phyloP scores from a whole-genome alignment of 1,140 invertebrate species.

The Ceratina australensis region DNA sequence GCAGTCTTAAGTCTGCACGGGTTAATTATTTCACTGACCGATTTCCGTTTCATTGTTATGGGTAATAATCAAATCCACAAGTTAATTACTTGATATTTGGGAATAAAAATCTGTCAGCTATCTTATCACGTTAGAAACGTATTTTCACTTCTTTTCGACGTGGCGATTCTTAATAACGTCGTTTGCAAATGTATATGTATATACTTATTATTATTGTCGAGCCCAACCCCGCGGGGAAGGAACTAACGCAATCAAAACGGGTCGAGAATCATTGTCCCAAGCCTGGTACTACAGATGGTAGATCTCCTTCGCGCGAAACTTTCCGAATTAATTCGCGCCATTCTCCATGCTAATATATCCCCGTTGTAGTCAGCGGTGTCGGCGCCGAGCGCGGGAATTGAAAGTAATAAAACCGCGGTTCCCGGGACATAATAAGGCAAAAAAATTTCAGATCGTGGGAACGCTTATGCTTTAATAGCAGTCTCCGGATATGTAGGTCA shows the following conservation, averaged over 20 bases:
- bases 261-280: no score
- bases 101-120: no score
- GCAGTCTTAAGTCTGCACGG: background rate
- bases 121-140: no score
- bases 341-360: constrained; percentile 26
- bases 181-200: no score
- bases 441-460: constrained; percentile 29
- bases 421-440: constrained; percentile 33
- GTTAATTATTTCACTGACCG: no score
- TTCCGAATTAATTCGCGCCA: constrained; percentile 33
- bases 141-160: no score
- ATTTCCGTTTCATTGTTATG: no score
- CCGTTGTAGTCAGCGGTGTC: constrained; percentile 32
- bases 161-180: no score
- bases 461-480: constrained; percentile 41
- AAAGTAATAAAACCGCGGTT: constrained; percentile 43
- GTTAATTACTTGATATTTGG: no score
- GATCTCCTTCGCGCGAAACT: constrained; percentile 24
- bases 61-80: no score
- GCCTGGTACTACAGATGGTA: background rate
- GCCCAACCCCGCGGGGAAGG: background rate
- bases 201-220: background rate
- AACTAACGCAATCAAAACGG: background rate
- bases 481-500: constrained; percentile 28
- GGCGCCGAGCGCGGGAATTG: constrained; percentile 25